Evolutionary conservation across 2,888 invertebrate genomes (phyloP), one percentile per base, ranked within the genome.

Genomic region (Allacma fusca): DNA sequence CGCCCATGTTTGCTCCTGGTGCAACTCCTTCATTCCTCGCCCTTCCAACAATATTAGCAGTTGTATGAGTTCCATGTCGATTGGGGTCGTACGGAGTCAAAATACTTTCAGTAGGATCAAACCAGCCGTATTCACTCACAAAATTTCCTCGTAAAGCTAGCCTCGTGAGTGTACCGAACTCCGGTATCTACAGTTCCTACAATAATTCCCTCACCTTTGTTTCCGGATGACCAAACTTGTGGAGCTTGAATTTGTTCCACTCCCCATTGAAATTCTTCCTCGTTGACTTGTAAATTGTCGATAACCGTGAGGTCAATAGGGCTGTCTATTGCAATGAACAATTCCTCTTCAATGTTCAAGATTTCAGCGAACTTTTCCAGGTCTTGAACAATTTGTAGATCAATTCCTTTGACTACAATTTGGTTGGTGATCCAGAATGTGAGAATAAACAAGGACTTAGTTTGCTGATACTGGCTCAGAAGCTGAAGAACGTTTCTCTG

Each of bases 211-310:
- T 74, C 29, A 0, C 74, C 74, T 34, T n/a, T 21, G 43, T 74
- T 74, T 12, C 74, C 74, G 7, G n/a, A 1, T 1, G 5, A 21
- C 74, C 74, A 74, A 5, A 74, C 64, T 2, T 2, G 7, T 7
- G 74, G 74, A 12, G 74, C 74, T 40, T 74, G 21, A 21, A 74
- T 64, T n/a, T 40, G 1, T 7, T 2, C 19, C 1, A 74, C 64
- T 1, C 74, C 74, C 74, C 74, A 74, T 21, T 62, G 74, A 40
- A 64, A n/a, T 21, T 74, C 74, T 28, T 40, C 64, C 13, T 74
- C 74, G 23, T 34, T 40, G 13, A 24, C 7, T 7, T 34, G 12
- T 1, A 16, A 5, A 24, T 34, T 24, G 5, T 64, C 34, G 40
- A n/a, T 4, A 4, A 29, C 34, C 13, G 13, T 4, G 1, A 72